These are phyloP conservation scores for Orycteropus afer DNA, from an alignment of 2,113 vertebrate genomes.

Conservation along the genomic window DNA sequence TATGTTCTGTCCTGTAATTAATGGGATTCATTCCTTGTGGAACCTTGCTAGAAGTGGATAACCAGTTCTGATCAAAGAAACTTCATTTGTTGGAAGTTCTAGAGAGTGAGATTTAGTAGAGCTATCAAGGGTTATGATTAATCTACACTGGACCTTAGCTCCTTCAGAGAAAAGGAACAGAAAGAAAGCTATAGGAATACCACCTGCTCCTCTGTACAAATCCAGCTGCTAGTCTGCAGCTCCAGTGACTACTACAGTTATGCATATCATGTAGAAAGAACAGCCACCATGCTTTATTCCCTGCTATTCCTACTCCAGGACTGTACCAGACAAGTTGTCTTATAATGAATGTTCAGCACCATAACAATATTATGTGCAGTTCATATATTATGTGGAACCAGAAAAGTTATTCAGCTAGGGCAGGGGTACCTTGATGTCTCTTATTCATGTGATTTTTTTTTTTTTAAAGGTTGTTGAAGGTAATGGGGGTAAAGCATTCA, in stretches of 20 bases:
- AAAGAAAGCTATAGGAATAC: slow-evolving; percentile 35
- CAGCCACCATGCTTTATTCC: not conserved
- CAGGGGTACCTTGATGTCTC: not conserved
- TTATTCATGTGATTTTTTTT: not conserved
- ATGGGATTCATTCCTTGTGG: slow-evolving; percentile 62
- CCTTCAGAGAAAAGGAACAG: slow-evolving; percentile 68
- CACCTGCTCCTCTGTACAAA: slow-evolving; percentile 67
- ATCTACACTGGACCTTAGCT: slow-evolving; percentile 68
- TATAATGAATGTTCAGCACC: not conserved
- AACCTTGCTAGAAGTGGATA: slow-evolving; percentile 57
- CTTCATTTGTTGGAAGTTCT: slow-evolving; percentile 80
- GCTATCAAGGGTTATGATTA: slow-evolving; percentile 73
- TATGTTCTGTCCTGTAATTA: slow-evolving; percentile 57
- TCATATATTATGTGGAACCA: not conserved
- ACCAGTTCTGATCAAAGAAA: slow-evolving; percentile 78
- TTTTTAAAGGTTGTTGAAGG: not conserved
- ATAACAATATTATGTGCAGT: not conserved
- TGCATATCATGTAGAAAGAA: not conserved
- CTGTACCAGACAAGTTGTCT: not conserved
- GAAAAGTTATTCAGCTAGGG: slow-evolving; percentile 38
- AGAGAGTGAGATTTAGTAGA: slow-evolving; percentile 69
- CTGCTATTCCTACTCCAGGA: not conserved
- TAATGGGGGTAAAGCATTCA: not conserved
- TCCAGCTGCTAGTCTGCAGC: slow-evolving; percentile 43
- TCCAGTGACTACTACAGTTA: not conserved